Base-by-base conservation (phyloP, 2,113 vertebrate genomes). In the Bos indicus region DNA sequence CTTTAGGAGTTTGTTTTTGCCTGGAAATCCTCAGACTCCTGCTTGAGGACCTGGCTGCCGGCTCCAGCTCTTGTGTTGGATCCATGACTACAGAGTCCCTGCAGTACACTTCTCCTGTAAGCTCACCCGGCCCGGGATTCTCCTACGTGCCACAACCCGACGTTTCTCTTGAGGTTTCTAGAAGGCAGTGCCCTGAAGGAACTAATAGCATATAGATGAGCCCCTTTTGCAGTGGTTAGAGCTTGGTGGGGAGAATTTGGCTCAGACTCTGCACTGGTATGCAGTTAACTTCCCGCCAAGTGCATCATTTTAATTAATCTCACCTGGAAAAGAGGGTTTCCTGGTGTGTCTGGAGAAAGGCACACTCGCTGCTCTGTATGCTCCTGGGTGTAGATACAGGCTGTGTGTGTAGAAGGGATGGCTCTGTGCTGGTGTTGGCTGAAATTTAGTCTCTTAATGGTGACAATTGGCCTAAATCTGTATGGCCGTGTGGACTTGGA, bases 61-160 rank as follows among this genome's bases (percentile, higher is more conserved):
- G 28, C 52, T 82, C 26, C 46, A 11, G 43, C 25, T 60, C 59
- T 30, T 26, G 30, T 46, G 1, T 26, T 19, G 48, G 17, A 25
- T 40, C 54, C 33, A 1, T 56, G 62, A 14, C 36, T 33, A 30
- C 6, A 0, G 51, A 23, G 16, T 33, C 14, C 12, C 36, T 83
- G 2, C 6, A 8, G 14, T 33, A 3, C 0, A 2, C 2, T 28
- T 30, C 6, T 51, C 46, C 48, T 7, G n/a, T 21, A 36, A 16
- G 19, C 6, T 59, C 43, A 5, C 46, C 57, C 46, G 7, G 6
- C 5, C 4, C 0, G 16, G 26, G 33, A 23, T 28, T 33, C 54
- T 3, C 17, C 1, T 52, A 36, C 7, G 12, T n/a, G 28, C 12
- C 28, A 51, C 25, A 46, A n/a, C 26, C 85, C 7, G 40, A 46